Percentiles rank a stretch among this genome's conserved stretches.
These are phyloP conservation scores for Cariama cristata DNA, from an alignment of 2,113 vertebrate species.

Conservation along the genomic window DNA sequence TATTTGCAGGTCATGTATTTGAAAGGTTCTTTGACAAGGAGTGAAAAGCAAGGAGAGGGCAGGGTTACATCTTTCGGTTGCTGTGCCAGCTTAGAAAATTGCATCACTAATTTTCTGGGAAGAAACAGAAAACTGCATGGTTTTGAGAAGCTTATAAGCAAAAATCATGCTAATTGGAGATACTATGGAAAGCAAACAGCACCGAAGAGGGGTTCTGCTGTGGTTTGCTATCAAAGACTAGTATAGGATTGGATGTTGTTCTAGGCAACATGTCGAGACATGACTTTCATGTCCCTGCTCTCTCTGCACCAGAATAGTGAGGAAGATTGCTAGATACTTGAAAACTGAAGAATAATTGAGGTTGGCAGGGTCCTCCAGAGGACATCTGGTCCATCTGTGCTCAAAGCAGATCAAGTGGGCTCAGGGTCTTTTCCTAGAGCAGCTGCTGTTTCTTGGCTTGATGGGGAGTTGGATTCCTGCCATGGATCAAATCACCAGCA, in stretches of 20 bases:
- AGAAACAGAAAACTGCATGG: neutral
- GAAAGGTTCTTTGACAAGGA: neutral
- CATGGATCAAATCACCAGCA: too few relatives aligned
- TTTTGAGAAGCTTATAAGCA: neutral
- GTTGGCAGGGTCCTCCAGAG: neutral
- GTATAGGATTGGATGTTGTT: neutral
- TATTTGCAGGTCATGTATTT: neutral
- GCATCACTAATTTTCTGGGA: neutral
- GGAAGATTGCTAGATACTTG: neutral
- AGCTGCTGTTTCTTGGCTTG: neutral
- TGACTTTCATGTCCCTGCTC: neutral
- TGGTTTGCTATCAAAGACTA: neutral
- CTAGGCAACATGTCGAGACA: neutral
- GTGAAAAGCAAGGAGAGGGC: neutral
- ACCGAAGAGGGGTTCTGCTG: neutral
- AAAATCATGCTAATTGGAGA: neutral
- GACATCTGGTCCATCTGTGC: neutral
- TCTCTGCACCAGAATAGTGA: neutral
- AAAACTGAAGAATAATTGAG: neutral
- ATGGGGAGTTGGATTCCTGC: neutral
- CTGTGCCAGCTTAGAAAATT: neutral
- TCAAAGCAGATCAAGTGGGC: neutral
- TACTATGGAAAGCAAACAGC: neutral
- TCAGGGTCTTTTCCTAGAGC: neutral
- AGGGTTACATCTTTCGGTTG: neutral